Percentiles rank a stretch among this genome's conserved stretches.
Evolutionary conservation across 2,113 vertebrate species (phyloP).

Genomic region (Pyrgilauda ruficollis): DNA sequence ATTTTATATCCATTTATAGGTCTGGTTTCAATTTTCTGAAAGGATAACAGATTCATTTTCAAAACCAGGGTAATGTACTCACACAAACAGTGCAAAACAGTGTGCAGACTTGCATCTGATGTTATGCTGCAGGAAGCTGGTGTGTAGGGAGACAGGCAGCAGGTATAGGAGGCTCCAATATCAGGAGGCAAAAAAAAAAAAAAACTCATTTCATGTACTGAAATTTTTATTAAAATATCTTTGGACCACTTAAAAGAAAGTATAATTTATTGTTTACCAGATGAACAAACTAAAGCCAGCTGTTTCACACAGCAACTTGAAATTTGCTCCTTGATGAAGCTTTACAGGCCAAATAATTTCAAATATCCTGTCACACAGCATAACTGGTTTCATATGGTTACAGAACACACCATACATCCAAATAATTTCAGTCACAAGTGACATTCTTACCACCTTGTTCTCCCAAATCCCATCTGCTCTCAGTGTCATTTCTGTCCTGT

Average conservation of each 20-base stretch:
- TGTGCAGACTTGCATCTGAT: not conserved
- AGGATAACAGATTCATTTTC: not conserved
- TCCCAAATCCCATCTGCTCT: not conserved
- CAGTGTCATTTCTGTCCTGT: not conserved
- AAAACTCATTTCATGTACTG: not conserved
- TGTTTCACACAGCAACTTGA: constrained; percentile 58
- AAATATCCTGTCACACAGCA: not conserved
- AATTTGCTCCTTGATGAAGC: constrained; percentile 60
- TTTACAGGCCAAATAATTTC: constrained; percentile 25
- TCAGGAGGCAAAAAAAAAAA: not conserved
- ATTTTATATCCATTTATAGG: not conserved
- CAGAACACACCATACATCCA: not conserved
- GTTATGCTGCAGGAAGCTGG: not conserved
- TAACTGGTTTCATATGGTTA: not conserved
- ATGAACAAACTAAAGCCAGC: constrained; percentile 40
- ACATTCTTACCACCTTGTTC: not conserved
- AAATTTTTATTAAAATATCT: not conserved
- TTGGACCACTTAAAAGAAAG: not conserved
- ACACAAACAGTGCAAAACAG: not conserved
- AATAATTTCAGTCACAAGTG: not conserved
- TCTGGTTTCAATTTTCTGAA: not conserved
- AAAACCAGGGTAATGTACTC: not conserved
- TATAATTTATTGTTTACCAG: constrained; percentile 25
- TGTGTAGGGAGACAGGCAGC: not conserved
- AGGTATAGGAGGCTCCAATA: not conserved